Evolutionary conservation across 1,140 invertebrate species (phyloP), one percentile per base, ranked within the genome.

Genomic region (Xylocopa sonorina): DNA sequence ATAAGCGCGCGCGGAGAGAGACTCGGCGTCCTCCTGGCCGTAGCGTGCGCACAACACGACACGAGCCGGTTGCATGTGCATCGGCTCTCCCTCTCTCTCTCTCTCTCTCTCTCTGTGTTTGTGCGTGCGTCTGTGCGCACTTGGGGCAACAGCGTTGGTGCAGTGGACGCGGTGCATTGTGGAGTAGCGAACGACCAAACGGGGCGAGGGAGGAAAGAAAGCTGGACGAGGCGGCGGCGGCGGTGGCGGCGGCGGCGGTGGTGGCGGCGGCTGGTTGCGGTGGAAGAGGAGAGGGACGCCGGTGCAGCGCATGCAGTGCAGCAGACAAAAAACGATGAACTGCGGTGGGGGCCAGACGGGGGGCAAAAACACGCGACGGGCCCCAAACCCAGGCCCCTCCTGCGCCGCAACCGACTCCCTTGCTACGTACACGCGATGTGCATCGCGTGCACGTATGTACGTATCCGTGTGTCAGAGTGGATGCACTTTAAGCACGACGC

Each of bases 291-390:
- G 50, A 51, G 21, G 73, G 67, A 62, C 41, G 76, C 71, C 71
- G 72, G 80, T 85, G 88, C 87, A 81, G 79, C 73, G 81, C 82
- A 87, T 87, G 80, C 89, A 86, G 87, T 85, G 87, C 82, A 88
- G 84, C 90, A 90, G 90, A 90, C 90, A 90, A 90, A 91, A 90
- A 90, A 91, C 85, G 90, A 91, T 89, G 88, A 90, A 79, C 84
- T 78, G 82, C 88, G 84, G 88, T 87, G 89, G 88, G 89, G 87
- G 87, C 89, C 90, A 91, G 90, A 90, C 89, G 86, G 86, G 87
- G 89, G 89, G 89, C 88, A 90, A 90, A 91, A 90, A 91, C 89
- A 89, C 88, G 88, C 89, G 89, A 90, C 87, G 89, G 88, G 88
- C 87, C 89, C 89, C 87, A 90, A 88, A 89, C 86, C 88, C 84